Evolutionary conservation across 2,797 vertebrate species (phyloP).

Genomic region (Heliangelus exortis): DNA sequence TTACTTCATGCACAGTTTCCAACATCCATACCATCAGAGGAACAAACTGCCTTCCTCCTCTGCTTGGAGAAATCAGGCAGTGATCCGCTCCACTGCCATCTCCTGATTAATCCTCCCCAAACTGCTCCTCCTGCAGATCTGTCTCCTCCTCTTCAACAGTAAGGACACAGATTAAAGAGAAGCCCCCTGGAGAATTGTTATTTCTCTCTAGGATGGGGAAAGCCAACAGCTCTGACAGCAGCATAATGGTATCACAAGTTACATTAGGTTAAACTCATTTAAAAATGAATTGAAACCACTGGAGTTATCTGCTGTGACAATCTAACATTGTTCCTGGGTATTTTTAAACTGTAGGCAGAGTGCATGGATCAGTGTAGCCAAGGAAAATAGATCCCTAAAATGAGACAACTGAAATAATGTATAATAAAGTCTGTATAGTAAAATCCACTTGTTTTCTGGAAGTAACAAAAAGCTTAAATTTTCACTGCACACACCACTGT

Average conservation of each 20-base stretch:
- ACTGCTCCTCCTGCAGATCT: not conserved
- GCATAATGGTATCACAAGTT: rapidly evolving
- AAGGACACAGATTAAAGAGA: not conserved
- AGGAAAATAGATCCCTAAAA: not conserved
- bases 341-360: not conserved
- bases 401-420: not conserved
- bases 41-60: not conserved
- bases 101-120: not conserved
- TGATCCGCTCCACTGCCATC: not conserved
- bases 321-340: not conserved
- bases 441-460: not conserved
- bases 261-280: not conserved
- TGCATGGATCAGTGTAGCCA: not conserved
- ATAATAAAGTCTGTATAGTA: not conserved
- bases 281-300: not conserved
- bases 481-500: too few species aligned
- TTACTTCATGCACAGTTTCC: not conserved
- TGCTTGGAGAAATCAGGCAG: not conserved
- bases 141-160: not conserved
- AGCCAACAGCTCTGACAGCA: not conserved
- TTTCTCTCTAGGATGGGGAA: not conserved
- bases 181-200: not conserved
- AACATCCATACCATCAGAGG: not conserved
- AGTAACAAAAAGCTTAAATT: not conserved
- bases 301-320: not conserved